Base-by-base conservation (phyloP, 2,113 vertebrate species). In the Lota lota region DNA sequence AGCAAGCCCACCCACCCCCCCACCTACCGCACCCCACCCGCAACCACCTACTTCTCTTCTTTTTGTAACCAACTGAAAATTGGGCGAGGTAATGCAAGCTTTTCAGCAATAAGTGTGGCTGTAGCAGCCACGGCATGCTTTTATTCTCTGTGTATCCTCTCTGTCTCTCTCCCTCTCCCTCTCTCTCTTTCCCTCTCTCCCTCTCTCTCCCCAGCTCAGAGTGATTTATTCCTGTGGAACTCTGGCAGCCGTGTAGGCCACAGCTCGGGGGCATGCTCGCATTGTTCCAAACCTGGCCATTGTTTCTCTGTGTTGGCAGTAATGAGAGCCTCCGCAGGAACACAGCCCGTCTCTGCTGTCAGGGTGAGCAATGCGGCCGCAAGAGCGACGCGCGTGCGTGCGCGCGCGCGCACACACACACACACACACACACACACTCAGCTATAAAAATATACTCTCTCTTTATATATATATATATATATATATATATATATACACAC, bases 171-270 rank as follows among this genome's bases (percentile, higher is more conserved):
- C 40, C 10, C 40, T 11, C 40, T 47, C 40, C 10, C 40, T 47
- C 10, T 47, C 10, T 47, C 40, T 47, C 40, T 47, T 14, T 47
- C 40, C 10, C 40, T 47, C 58, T 20, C 19, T 14, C 19, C n/a
- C 53, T 17, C 16, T n/a, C n/a, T n/a, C 53, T 56, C 40, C 53
- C 47, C 18, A 22, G 40, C 14, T 14, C 63, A 33, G 63, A 61
- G 74, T 83, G 82, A 85, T 84, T 82, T 82, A 82, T 85, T 85
- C 75, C 72, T 80, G 77, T 80, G 70, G 68, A 78, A 66, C 63
- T 66, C 40, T 70, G 75, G 77, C 66, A 66, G 47, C 40, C 20
- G 79, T 76, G 71, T 79, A 77, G 73, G 73, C 75, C 76, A 62
- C 61, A 61, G 83, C 76, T 83, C 69, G 24, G 71, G 82, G 82